Conservation (phyloP, 2,797 vertebrate species). For the Mus minutoides region DNA sequence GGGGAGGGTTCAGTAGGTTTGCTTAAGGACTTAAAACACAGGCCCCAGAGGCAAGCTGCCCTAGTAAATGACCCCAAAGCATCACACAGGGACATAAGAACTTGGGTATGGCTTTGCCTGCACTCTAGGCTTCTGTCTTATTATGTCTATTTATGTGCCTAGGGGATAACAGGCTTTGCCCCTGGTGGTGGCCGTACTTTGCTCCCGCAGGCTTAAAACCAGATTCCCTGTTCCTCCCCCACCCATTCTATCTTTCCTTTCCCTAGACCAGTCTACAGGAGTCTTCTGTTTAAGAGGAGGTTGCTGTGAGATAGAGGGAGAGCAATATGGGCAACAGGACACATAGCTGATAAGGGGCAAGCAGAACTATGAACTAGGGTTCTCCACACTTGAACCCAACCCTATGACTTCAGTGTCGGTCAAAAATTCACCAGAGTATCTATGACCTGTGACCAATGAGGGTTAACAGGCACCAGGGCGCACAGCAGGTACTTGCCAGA, state of each 20-base stretch:
- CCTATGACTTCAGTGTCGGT: not conserved
- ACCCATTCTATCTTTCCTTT: accelerated
- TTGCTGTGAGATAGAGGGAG: not conserved
- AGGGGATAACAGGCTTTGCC: not conserved
- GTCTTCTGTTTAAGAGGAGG: not conserved
- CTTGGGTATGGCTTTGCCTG: not conserved
- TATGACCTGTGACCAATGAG: not conserved
- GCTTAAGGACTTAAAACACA: not conserved
- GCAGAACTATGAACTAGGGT: not conserved
- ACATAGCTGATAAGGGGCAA: not conserved
- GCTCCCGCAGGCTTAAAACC: not conserved
- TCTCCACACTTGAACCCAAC: not conserved
- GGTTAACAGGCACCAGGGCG: not conserved
- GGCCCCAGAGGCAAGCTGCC: not conserved
- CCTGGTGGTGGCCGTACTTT: not conserved
- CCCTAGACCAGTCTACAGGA: not conserved
- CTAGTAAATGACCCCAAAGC: not conserved
- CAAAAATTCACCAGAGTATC: not conserved
- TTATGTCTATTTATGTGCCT: not conserved
- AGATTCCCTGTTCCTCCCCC: too few relatives aligned
- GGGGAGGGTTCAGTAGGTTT: not conserved
- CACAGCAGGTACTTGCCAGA: accelerated
- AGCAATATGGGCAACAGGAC: not conserved
- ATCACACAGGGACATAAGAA: not conserved
- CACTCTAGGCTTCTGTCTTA: not conserved